Conservation (phyloP, 2,888 invertebrate species). For the Drosophila subsilvestris region DNA sequence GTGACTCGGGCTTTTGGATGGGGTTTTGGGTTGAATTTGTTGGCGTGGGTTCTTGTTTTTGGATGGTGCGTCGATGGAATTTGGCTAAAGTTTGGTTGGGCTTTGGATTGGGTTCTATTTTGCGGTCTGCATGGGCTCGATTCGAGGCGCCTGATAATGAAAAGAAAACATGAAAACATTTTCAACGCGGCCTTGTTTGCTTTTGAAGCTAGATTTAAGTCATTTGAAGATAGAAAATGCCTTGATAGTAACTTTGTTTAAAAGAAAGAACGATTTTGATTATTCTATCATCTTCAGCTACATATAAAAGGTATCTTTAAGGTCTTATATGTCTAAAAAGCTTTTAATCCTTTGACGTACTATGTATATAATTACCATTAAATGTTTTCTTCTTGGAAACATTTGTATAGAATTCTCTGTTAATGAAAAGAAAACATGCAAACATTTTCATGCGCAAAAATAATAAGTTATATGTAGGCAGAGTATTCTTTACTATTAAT, state of each 20-base stretch:
- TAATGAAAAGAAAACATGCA: not conserved
- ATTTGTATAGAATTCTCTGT: not conserved
- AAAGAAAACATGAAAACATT: constrained; percentile 20
- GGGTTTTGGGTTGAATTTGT: constrained; percentile 22
- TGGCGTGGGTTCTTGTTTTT: not conserved
- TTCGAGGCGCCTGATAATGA: constrained; percentile 3
- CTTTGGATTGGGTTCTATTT: constrained; percentile 7
- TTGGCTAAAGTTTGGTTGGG: not conserved
- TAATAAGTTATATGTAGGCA: not conserved
- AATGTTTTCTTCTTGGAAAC: not conserved
- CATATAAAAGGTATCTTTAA: too few species aligned
- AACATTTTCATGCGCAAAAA: not conserved
- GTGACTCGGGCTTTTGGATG: not conserved
- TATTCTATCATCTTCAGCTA: not conserved
- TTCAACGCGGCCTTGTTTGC: not conserved
- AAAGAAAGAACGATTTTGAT: not conserved
- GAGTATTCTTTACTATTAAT: not conserved
- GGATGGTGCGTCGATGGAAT: too few species aligned
- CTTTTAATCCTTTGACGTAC: not conserved
- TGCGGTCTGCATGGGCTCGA: not conserved
- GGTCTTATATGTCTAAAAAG: too few species aligned
- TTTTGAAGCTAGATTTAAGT: not conserved
- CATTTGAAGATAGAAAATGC: not conserved
- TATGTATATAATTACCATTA: not conserved
- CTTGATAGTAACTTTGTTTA: not conserved